phyloP scores from a whole-genome alignment of 2,888 invertebrate genomes.

The Drosophila macrothrix region DNA sequence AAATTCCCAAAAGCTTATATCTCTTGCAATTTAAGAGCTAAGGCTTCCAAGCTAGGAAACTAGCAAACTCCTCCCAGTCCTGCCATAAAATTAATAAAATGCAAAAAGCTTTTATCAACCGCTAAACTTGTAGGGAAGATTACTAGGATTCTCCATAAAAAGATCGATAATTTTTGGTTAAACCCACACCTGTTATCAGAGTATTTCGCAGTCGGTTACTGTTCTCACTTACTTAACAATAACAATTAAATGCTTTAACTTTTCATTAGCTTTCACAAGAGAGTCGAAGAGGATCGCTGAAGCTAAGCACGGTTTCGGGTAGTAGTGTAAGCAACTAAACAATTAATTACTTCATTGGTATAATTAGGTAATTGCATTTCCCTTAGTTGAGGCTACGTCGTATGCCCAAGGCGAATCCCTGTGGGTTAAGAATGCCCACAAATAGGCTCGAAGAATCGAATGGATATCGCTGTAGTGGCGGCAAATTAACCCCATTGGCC shows the following conservation, averaged over 20 bases:
- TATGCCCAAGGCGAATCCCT: conserved; percentile 4
- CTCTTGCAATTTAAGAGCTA: too few species aligned
- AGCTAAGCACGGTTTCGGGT: not conserved
- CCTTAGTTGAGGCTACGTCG: not conserved
- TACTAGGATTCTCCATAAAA: not conserved
- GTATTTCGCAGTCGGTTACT: not conserved
- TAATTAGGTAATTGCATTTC: too few species aligned
- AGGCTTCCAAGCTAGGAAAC: too few species aligned
- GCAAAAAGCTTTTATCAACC: too few species aligned
- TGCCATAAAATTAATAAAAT: too few species aligned
- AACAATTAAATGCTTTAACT: not conserved
- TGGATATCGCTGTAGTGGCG: conserved; percentile 16
- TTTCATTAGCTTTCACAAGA: not conserved
- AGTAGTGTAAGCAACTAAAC: not conserved
- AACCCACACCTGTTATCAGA: not conserved
- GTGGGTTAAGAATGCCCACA: not conserved
- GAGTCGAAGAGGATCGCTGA: not conserved
- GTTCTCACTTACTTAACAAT: not conserved
- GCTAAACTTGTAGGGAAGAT: too few species aligned
- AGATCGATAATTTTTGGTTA: not conserved
- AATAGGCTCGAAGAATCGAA: not conserved
- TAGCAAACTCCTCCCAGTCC: too few species aligned
- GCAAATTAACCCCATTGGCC: not conserved
- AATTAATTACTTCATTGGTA: not conserved
- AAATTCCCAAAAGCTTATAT: not conserved